phyloP scores from a whole-genome alignment of 2,113 vertebrate genomes.

The Dicrurus megarhynchus region DNA sequence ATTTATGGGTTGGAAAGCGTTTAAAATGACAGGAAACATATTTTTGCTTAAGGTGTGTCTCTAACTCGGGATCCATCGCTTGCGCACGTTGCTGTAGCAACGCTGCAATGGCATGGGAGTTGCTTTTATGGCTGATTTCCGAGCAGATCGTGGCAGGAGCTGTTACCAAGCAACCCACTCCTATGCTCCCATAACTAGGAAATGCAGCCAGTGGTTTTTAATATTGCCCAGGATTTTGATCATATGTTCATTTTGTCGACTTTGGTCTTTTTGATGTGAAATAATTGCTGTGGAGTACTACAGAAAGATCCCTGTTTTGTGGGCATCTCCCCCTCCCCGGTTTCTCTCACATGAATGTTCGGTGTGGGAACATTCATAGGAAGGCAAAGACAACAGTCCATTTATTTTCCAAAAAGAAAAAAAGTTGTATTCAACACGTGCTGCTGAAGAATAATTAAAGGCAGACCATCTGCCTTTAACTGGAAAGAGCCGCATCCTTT shows the following conservation, averaged over 20 bases:
- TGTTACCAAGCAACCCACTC: constrained; percentile 81
- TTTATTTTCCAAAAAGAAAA: no score
- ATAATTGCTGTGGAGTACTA: constrained; percentile 24
- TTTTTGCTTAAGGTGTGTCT: constrained; percentile 59
- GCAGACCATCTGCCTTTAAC: constrained; percentile 56
- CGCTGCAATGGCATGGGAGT: constrained; percentile 76
- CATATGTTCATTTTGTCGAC: constrained; percentile 57
- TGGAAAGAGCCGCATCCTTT: constrained; percentile 27
- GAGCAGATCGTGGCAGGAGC: constrained; percentile 73
- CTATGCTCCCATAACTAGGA: constrained; percentile 71
- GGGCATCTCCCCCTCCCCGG: not conserved
- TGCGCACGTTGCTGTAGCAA: constrained; percentile 75
- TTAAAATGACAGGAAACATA: constrained; percentile 28
- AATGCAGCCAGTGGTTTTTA: constrained; percentile 50
- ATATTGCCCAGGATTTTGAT: constrained; percentile 38
- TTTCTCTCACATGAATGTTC: not conserved
- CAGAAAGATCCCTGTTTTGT: not conserved
- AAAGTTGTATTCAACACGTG: not conserved
- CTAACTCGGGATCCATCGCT: constrained; percentile 72
- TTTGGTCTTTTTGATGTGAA: constrained; percentile 52
- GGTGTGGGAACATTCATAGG: not conserved
- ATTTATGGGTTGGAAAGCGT: not conserved
- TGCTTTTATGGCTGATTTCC: constrained; percentile 78
- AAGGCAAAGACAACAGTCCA: not conserved
- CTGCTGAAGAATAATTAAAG: constrained; percentile 49